Evolutionary conservation across 2,113 vertebrate species (phyloP).

Genomic region (Hemicordylus capensis): DNA sequence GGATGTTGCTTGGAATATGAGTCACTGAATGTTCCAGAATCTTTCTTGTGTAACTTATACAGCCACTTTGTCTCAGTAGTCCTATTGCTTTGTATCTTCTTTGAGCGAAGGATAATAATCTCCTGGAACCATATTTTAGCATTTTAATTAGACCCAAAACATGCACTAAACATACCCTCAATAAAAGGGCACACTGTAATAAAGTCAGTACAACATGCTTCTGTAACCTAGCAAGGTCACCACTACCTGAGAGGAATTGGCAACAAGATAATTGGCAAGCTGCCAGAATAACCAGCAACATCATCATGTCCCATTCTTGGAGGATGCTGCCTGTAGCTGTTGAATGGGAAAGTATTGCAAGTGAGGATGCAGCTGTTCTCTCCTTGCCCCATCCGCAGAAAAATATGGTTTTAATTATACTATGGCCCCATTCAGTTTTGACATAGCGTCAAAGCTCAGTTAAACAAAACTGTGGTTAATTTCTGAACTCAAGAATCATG

Average conservation of each 20-base stretch:
- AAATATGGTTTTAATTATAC: too few relatives aligned
- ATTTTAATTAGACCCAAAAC: conserved; percentile 70
- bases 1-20: conserved; percentile 47
- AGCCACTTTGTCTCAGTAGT: conserved; percentile 35
- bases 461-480: too few relatives aligned
- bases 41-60: conserved; percentile 37
- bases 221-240: conserved; percentile 64
- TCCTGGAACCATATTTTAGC: conserved; percentile 65
- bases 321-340: conserved; percentile 21
- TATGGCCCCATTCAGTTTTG: too few relatives aligned
- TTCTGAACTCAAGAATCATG: too few relatives aligned
- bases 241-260: conserved; percentile 57
- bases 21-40: conserved; percentile 47
- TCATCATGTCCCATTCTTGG: not conserved
- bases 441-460: too few relatives aligned
- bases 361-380: not conserved
- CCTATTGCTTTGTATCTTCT: conserved; percentile 39
- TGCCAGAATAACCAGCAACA: conserved; percentile 35
- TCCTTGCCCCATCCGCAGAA: not conserved
- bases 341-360: not conserved
- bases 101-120: conserved; percentile 62
- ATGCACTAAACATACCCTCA: conserved; percentile 55
- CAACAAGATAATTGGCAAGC: conserved; percentile 48
- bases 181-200: conserved; percentile 59
- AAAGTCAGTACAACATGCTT: conserved; percentile 55